Evolutionary conservation across 92 coral and sea anemone genomes (phyloP), one percentile per base, ranked within the genome.

Genomic region (Anthopleura xanthogrammica): DNA sequence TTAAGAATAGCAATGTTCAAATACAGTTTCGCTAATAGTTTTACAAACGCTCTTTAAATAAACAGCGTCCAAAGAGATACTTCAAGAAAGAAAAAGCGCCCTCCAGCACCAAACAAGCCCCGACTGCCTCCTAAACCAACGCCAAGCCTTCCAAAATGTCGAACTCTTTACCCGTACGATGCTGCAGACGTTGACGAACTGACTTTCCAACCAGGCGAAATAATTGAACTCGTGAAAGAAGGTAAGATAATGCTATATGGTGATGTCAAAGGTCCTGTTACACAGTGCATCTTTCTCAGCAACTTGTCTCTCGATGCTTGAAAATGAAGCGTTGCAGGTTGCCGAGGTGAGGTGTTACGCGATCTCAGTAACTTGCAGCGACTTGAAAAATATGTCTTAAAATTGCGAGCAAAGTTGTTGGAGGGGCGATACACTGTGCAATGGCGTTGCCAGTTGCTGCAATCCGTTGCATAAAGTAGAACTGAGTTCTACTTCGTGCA

Each of bases 141-240:
- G 20, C 98, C 99, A 12, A 78, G 92, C 60, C 91, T 97, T 7
- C 99, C 99, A 22, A 80, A 85, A 82, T 97, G 99, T 88, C 92
- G 92, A 79, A 92, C 99, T 24, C 87, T 97, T 52, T 97, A 94
- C 75, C 92, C 98, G 11, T 97, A 97, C 46, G 99, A 97, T 50
- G 99, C 99, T 12, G 85, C 94, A 19, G 99, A 97, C 73, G 96
- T 93, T 6, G 99, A 97, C 40, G 99, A 97, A 80, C 79, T 97
- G 90, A 91, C 97, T 19, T 97, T 97, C 64, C 94, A 94, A 46
- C 89, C 99, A 46, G 98, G 93, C 66, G 99, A 90, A 48, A 83
- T 90, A 55, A 89, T 97, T 58, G 98, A 97, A 72, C 90, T 97
- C 56, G 75, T 97, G 72, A 97, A 90, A 85, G 98, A 95, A 90